Base-by-base conservation (phyloP, 2,888 invertebrate species). In the Trissonchulus sp. region DNA sequence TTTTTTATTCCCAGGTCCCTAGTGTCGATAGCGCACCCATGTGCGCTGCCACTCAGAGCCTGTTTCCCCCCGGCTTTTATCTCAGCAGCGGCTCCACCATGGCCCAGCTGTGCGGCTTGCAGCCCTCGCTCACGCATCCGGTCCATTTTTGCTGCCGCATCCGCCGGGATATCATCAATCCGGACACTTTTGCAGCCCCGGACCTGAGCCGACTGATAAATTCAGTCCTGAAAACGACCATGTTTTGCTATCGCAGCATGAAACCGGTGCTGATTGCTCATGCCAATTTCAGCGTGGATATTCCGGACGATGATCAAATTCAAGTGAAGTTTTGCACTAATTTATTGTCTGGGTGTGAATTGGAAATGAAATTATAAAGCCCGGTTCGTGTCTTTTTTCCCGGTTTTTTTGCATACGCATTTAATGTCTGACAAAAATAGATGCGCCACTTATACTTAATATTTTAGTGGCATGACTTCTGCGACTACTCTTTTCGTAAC, bases 241-340 rank as follows among this genome's bases (percentile, higher is more conserved):
- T 65, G 65, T 65, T 65, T 34, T 15, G 8, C 86, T 87, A 96
- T 81, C 89, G 95, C 18, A 89, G 92, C 23, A 90, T 94, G 90
- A 90, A 91, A 77, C 95, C 95, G 0, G 93, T 93, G 85, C 92
- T 93, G 28, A 87, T 96, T 30, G 91, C 91, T 78, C 90, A 92
- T 84, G 87, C 94, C 37, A 88, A 90, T 80, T 93, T 94, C 85
- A 89, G 91, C 77, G 89, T 95, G 0, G 93, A 93, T 80, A 88
- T 95, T 79, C 93, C 94, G 0, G 94, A 95, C 85, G 91, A 92
- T 76, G 91, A 91, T 81, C 89, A 90, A 83, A 86, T 90, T 75
- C 90, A 90, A 83, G 84, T 48, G 48, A 48, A 48, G 8, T 48
- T 48, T 48, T 48, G 48, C 8, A 48, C 8, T 48, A 48, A 36